phyloP scores from a whole-genome alignment of 1,140 invertebrate species.

The Drosophila orosa region DNA sequence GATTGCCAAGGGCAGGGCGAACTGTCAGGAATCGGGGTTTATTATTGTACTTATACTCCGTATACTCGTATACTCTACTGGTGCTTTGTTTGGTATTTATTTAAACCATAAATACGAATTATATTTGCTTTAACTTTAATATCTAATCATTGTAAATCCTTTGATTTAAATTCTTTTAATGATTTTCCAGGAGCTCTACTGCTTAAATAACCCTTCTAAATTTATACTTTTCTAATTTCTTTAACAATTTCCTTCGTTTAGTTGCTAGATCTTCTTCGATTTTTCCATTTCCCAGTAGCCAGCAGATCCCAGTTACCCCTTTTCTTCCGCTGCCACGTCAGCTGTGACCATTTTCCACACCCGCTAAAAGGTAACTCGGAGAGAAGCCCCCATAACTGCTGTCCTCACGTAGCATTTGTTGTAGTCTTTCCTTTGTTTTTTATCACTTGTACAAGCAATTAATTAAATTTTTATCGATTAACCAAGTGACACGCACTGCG shows the following conservation, averaged over 20 bases:
- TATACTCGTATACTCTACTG: not conserved
- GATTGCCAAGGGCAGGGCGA: slow-evolving; percentile 7
- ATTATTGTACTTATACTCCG: slow-evolving; percentile 2
- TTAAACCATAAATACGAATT: too few species aligned
- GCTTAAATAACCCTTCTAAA: too few species aligned
- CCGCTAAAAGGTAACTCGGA: not conserved
- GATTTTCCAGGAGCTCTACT: not conserved
- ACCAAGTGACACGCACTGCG: slow-evolving; percentile 58
- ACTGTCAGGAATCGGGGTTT: slow-evolving; percentile 21
- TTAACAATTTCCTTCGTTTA: not conserved
- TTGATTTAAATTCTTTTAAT: too few species aligned
- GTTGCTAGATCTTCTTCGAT: not conserved
- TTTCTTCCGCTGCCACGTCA: slow-evolving; percentile 39
- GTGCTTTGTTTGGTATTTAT: not conserved
- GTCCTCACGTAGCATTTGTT: slow-evolving; percentile 6
- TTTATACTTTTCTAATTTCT: not conserved
- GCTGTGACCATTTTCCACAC: slow-evolving; percentile 56
- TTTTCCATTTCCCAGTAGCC: not conserved
- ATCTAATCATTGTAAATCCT: too few species aligned
- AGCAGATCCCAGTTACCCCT: not conserved
- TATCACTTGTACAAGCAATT: slow-evolving; percentile 74
- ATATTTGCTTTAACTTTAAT: too few species aligned
- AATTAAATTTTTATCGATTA: slow-evolving; percentile 76
- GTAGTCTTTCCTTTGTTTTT: slow-evolving; percentile 12
- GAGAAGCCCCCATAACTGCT: not conserved